Percentiles rank a stretch among this genome's conserved stretches.
phyloP scores from a whole-genome alignment of 1,140 invertebrate genomes.

The Drosophila melanogaster region DNA sequence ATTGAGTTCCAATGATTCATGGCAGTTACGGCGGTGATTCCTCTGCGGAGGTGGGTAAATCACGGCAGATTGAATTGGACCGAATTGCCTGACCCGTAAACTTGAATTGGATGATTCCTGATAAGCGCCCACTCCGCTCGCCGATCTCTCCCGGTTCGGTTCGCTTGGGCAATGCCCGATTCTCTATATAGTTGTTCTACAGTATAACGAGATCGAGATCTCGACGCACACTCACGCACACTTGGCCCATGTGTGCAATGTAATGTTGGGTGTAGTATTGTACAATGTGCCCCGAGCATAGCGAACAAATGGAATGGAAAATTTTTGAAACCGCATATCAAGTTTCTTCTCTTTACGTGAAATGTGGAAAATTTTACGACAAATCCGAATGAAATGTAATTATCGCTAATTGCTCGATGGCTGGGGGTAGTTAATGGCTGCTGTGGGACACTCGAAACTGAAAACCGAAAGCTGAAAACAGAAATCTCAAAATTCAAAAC shows the following conservation, averaged over 20 bases:
- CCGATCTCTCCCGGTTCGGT: background rate
- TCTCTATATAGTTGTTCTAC: conserved; percentile 14
- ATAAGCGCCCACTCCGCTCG: conserved; percentile 14
- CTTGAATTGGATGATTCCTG: conserved; percentile 46
- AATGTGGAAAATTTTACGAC: conserved; percentile 67
- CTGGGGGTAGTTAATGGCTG: background rate
- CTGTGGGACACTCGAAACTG: conserved; percentile 13
- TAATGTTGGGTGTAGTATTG: background rate
- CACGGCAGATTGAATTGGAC: background rate
- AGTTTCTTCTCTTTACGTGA: conserved; percentile 44
- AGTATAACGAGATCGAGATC: conserved; percentile 41
- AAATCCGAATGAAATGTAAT: conserved; percentile 67
- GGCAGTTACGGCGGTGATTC: background rate
- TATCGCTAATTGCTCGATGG: conserved; percentile 61
- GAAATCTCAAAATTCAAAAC: conserved; percentile 2
- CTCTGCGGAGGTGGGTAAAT: conserved; percentile 14
- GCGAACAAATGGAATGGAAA: conserved; percentile 64
- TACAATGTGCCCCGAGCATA: conserved; percentile 17
- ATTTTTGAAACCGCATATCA: conserved; percentile 65
- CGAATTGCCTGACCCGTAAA: conserved; percentile 33
- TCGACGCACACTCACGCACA: conserved; percentile 20
- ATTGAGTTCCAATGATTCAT: background rate
- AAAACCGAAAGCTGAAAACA: conserved; percentile 8
- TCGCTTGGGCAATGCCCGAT: conserved; percentile 17
- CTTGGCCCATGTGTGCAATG: conserved; percentile 11